A percentile compares a stretch with the other conserved stretches of the same genome.
phyloP scores from a whole-genome alignment of 2,888 invertebrate species.

The Drosophila leonis region DNA sequence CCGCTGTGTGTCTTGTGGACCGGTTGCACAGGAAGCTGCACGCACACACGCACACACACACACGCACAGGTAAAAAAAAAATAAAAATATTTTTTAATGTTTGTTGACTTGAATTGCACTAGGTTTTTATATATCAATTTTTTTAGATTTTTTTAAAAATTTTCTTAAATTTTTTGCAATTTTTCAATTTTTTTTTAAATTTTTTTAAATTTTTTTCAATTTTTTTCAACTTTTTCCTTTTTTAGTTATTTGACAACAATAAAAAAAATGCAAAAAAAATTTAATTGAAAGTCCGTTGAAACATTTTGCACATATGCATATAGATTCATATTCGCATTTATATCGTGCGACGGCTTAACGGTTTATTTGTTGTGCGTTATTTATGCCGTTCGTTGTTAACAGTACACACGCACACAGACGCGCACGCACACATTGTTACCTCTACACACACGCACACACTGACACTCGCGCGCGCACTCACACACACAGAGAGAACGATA shows the following conservation, averaged over 20 bases:
- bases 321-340: neutral
- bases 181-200: neutral
- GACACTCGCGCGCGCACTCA: neutral
- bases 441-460: conserved; percentile 1
- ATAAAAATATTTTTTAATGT: conserved; percentile 5
- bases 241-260: conserved; percentile 36
- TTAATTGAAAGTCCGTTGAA: neutral
- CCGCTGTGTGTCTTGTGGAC: conserved; percentile 57
- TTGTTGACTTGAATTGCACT: conserved; percentile 7
- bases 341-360: neutral
- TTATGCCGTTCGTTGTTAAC: conserved; percentile 15
- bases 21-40: conserved; percentile 81
- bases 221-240: neutral
- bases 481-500: neutral
- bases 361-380: conserved; percentile 17
- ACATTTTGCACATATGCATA: neutral
- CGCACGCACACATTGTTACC: neutral
- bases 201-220: neutral
- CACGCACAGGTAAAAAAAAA: conserved; percentile 26
- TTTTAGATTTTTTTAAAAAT: neutral
- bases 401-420: conserved; percentile 1
- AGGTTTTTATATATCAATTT: neutral
- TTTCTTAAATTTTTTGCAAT: neutral
- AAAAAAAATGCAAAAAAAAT: conserved; percentile 19
- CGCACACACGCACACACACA: conserved; percentile 18